Percentiles rank a stretch among this genome's conserved stretches.
Evolutionary conservation across 2,888 invertebrate genomes (phyloP).

Genomic region (Athalia circularis): DNA sequence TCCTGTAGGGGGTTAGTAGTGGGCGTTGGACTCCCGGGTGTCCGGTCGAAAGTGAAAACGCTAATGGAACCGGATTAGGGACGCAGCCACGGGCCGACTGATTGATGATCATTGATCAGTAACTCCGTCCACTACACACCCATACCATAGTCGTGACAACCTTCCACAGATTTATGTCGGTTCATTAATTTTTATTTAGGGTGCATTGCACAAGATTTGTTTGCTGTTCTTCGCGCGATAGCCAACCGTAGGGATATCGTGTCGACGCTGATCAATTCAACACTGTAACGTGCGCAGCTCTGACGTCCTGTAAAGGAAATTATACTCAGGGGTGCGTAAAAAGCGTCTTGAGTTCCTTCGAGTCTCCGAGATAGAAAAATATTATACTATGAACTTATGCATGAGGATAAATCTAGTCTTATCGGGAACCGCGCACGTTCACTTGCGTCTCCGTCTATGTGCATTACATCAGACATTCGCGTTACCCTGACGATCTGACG

Average conservation of each 20-base stretch:
- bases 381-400: no score
- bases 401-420: not conserved
- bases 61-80: constrained; percentile 56
- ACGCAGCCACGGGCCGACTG: constrained; percentile 51
- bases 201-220: not conserved
- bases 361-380: no score
- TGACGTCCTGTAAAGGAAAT: no score
- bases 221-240: not conserved
- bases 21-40: constrained; percentile 5
- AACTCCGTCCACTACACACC: not conserved
- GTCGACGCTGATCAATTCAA: constrained; percentile 1
- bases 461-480: not conserved
- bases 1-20: constrained; percentile 17
- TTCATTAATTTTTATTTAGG: constrained; percentile 40
- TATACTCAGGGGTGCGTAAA: no score
- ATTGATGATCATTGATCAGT: constrained; percentile 54
- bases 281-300: no score
- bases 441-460: not conserved
- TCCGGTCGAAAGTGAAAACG: constrained; percentile 52
- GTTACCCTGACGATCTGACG: not conserved
- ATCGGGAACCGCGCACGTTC: not conserved
- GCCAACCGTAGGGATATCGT: not conserved
- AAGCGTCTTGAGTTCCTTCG: no score
- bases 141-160: constrained; percentile 22
- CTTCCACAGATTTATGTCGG: constrained; percentile 25